Percentiles rank a stretch among this genome's conserved stretches.
These are phyloP conservation scores for Bombycilla garrulus DNA, from an alignment of 2,113 vertebrate genomes.

Conservation along the genomic window DNA sequence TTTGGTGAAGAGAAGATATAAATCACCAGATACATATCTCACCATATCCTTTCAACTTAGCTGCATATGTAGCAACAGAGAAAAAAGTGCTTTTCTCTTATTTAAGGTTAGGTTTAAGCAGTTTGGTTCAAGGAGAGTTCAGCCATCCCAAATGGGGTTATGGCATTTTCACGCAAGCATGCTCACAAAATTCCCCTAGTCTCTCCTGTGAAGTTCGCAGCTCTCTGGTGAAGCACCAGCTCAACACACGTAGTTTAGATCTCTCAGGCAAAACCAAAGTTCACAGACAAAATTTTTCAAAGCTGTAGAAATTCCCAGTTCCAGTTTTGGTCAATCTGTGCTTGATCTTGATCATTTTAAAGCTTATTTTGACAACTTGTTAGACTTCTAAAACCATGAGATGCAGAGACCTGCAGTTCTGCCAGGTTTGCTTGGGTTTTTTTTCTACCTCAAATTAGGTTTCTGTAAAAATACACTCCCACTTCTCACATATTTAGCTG, in stretches of 20 bases:
- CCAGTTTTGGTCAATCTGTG: not conserved
- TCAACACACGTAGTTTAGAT: rapidly evolving
- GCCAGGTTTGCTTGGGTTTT: not conserved
- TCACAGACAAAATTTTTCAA: not conserved
- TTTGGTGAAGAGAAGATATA: not conserved
- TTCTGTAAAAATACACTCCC: not conserved
- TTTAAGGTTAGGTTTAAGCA: not conserved
- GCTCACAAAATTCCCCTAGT: not conserved
- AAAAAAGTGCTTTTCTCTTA: not conserved
- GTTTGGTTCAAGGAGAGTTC: not conserved
- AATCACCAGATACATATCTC: not conserved
- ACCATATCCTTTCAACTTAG: not conserved
- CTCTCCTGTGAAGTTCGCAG: not conserved
- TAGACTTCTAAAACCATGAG: not conserved
- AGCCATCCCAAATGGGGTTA: not conserved
- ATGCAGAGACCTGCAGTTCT: not conserved
- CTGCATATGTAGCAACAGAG: not conserved
- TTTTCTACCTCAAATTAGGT: not conserved
- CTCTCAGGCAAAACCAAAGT: not conserved
- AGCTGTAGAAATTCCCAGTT: not conserved
- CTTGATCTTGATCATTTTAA: not conserved
- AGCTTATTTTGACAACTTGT: not conserved
- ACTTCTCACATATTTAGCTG: not conserved
- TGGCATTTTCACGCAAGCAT: not conserved
- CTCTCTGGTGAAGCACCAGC: not conserved